Percentiles rank a stretch among this genome's conserved stretches.
Evolutionary conservation across 1,140 invertebrate species (phyloP).

Genomic region (Orchesella cincta): DNA sequence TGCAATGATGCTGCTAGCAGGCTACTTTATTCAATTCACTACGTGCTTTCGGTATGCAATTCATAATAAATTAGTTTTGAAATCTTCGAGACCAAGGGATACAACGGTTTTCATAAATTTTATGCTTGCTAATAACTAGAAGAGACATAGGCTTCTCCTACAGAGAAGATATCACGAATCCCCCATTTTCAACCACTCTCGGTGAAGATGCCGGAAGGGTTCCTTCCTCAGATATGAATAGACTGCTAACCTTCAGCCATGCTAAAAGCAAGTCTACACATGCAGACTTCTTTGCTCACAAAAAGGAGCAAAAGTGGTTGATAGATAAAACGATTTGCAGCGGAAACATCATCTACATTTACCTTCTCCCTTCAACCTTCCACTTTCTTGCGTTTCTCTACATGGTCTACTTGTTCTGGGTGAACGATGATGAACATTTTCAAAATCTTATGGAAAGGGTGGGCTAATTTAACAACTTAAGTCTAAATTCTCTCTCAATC

Average conservation of each 20-base stretch:
- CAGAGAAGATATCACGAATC: neutral
- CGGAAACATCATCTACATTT: constrained; percentile 71
- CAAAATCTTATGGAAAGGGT: constrained; percentile 88
- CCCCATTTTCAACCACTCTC: neutral
- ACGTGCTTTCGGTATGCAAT: constrained; percentile 68
- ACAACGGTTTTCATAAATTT: neutral
- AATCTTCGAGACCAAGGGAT: neutral
- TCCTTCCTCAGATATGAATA: neutral
- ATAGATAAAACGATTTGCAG: constrained; percentile 59
- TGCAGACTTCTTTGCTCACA: too few species aligned
- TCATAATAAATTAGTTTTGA: neutral
- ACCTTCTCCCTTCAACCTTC: constrained; percentile 74
- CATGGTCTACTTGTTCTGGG: constrained; percentile 74
- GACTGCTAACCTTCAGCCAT: neutral
- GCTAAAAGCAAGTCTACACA: neutral
- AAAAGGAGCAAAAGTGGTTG: neutral
- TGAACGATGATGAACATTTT: constrained; percentile 81
- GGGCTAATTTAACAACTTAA: too few species aligned
- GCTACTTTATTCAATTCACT: constrained; percentile 75
- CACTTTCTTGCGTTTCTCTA: constrained; percentile 76
- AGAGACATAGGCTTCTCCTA: neutral
- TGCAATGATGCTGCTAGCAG: constrained; percentile 65
- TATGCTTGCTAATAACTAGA: neutral
- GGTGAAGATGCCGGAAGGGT: neutral
- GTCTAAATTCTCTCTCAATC: too few species aligned